Evolutionary conservation across 1,140 invertebrate species (phyloP).

Genomic region (Eumaeus atala): DNA sequence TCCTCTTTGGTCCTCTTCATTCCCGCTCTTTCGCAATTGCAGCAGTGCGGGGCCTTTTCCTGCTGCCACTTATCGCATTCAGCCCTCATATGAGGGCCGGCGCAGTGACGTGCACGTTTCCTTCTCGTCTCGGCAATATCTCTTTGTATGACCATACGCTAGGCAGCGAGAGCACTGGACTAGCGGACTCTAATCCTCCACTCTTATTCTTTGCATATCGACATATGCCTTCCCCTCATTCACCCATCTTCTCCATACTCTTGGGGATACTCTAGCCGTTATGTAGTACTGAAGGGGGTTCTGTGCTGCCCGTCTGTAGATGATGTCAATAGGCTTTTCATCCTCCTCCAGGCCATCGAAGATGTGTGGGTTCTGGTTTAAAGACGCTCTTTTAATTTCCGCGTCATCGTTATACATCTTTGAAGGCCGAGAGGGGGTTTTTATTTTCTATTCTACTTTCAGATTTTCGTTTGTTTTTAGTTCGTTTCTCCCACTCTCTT

Average conservation of each 20-base stretch:
- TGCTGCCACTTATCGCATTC: slow-evolving; percentile 8
- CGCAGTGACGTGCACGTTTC: too few relatives aligned
- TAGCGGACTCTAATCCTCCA: slow-evolving; percentile 7
- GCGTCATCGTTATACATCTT: background rate
- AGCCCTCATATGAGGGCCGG: background rate
- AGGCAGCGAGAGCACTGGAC: slow-evolving; percentile 14
- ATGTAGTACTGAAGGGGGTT: background rate
- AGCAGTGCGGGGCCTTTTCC: background rate
- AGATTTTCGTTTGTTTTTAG: background rate
- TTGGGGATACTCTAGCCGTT: too few relatives aligned
- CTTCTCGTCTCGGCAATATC: too few relatives aligned
- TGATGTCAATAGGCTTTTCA: background rate
- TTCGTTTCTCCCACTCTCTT: background rate
- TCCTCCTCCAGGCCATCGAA: background rate
- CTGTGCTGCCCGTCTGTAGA: background rate
- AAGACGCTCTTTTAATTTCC: too few relatives aligned
- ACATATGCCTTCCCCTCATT: slow-evolving; percentile 2
- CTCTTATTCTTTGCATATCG: slow-evolving; percentile 1
- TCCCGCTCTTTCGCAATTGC: slow-evolving; percentile 1
- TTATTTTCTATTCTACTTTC: background rate
- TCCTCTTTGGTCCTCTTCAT: background rate
- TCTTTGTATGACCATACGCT: too few relatives aligned
- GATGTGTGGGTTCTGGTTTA: background rate
- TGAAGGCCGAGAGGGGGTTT: background rate
- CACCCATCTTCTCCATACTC: background rate